These are phyloP conservation scores for Cyanoramphus novaezelandiae DNA, from an alignment of 2,113 vertebrate species.

Conservation along the genomic window DNA sequence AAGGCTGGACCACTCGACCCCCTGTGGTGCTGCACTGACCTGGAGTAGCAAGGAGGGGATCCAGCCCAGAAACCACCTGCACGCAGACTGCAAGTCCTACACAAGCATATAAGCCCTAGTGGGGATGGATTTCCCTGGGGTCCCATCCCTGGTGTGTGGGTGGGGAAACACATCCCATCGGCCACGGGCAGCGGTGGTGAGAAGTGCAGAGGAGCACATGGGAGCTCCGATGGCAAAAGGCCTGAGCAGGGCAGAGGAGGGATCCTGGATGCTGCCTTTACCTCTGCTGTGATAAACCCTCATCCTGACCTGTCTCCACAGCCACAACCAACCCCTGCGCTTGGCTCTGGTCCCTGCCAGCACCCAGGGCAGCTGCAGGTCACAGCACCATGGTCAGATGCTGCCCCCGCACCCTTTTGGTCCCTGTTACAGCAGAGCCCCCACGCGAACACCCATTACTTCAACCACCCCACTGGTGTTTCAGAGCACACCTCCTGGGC, in stretches of 20 bases:
- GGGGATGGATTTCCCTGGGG: not conserved
- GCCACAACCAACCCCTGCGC: not conserved
- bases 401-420: not conserved
- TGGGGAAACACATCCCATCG: not conserved
- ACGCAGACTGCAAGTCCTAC: not conserved
- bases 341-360: not conserved
- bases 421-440: not conserved
- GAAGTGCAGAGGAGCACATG: fast-evolving
- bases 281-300: not conserved
- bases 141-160: not conserved
- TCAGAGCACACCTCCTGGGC: fast-evolving
- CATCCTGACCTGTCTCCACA: not conserved
- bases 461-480: fast-evolving
- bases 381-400: fast-evolving
- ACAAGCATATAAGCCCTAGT: not conserved
- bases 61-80: not conserved
- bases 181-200: not conserved
- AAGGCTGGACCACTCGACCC: not conserved
- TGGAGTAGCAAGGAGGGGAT: not conserved
- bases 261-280: not conserved
- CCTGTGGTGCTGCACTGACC: fast-evolving
- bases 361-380: fast-evolving
- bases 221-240: not conserved
- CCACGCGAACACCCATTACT: fast-evolving
- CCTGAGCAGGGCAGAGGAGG: not conserved